Base-by-base conservation (phyloP, 2,888 invertebrate genomes). In the Ornithoptera alexandrae region DNA sequence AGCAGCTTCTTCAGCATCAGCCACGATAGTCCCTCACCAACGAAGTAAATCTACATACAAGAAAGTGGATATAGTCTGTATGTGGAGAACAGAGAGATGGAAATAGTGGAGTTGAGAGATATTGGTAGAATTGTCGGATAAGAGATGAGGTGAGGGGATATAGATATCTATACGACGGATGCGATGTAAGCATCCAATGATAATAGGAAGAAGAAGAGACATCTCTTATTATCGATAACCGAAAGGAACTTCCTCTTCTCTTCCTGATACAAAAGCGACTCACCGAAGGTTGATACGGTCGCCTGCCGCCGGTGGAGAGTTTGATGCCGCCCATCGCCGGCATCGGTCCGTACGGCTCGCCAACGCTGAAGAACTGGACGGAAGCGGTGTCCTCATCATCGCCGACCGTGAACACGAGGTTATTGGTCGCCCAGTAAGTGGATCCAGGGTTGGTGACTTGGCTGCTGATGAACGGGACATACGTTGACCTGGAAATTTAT, bases 361-460 rank as follows among this genome's bases (percentile, higher is more conserved):
- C 96, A 4, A 96, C 93, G 12, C 94, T 91, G 72, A 95, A 87
- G 36, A 94, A 88, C 72, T 91, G 88, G 8, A 88, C 78, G 0
- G 85, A 84, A 0, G 87, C 81, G 0, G 83, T 80, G 1, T 84
- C 84, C 53, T 93, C 93, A 0, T 93, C 93, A 76, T 95, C 94
- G n/a, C 94, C 94, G 76, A 94, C 94, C 72, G 95, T 96, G 74
- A 95, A 93, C 69, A 96, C 93, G 78, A 95, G 95, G 83, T 96
- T 96, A 42, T 95, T 96, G 0, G 96, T 96, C 0, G 95, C 94
- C 93, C 96, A 95, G 76, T 93, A 94, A 7, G 93, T 89, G 1
- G 91, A 90, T 10, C 93, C 92, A 0, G 94, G 94, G 75, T 93
- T 92, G 0, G 93, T 91, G 0, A 96, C 89, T 75, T 95, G 93